Conservation (phyloP, 1,140 invertebrate species). For the Drosophila funebris region DNA sequence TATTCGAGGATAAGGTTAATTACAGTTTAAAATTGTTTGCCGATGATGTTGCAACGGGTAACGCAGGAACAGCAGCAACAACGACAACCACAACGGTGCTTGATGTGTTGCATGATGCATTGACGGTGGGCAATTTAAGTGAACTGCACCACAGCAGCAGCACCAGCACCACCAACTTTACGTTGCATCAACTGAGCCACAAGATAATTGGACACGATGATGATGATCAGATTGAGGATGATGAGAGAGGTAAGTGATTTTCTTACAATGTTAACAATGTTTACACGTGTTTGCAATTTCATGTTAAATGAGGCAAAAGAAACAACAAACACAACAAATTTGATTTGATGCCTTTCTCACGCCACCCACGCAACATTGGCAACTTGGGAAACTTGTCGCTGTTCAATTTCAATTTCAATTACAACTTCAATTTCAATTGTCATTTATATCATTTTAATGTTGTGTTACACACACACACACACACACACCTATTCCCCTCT, state of each 20-base stretch:
- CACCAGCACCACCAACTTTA: constrained; percentile 38
- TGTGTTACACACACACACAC: constrained; percentile 17
- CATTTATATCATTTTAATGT: constrained; percentile 47
- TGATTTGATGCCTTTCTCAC: constrained; percentile 38
- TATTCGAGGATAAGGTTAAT: constrained; percentile 82
- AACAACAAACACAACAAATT: background rate
- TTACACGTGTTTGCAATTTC: background rate
- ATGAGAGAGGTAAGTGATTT: constrained; percentile 71
- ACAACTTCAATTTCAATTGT: constrained; percentile 38
- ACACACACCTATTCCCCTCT: background rate
- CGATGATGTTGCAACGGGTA: constrained; percentile 49
- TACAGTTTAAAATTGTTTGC: constrained; percentile 77
- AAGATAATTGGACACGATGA: background rate
- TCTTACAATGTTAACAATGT: no score
- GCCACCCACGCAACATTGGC: constrained; percentile 32
- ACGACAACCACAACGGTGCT: constrained; percentile 53
- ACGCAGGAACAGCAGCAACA: constrained; percentile 1
- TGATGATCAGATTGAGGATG: constrained; percentile 59
- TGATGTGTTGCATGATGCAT: constrained; percentile 55
- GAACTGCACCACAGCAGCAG: constrained; percentile 36
- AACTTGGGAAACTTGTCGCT: constrained; percentile 5
- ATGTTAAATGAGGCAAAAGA: background rate
- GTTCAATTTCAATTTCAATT: constrained; percentile 22
- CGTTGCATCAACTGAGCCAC: constrained; percentile 44
- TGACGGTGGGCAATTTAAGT: constrained; percentile 58